These are phyloP conservation scores for Furnarius figulus DNA, from an alignment of 2,113 vertebrate genomes.

Conservation along the genomic window DNA sequence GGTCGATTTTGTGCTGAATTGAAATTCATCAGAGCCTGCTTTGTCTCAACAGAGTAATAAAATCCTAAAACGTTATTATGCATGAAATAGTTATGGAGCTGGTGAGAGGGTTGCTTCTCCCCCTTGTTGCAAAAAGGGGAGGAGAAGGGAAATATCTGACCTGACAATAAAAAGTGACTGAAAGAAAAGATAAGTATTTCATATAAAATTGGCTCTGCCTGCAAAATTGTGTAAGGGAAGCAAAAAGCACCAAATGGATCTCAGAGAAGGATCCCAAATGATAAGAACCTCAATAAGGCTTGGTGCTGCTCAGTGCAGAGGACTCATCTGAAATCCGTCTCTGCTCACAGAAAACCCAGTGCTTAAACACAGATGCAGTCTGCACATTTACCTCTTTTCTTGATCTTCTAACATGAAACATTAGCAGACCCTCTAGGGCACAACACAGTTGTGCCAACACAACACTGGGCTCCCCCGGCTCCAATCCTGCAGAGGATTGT, in stretches of 20 bases:
- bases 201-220: neutral
- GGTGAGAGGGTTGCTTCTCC: neutral
- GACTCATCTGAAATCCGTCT: neutral
- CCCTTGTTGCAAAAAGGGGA: neutral
- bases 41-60: constrained; percentile 70
- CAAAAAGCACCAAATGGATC: neutral
- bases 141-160: constrained; percentile 1
- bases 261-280: neutral
- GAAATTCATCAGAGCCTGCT: constrained; percentile 74
- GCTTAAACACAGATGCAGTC: neutral
- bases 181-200: neutral
- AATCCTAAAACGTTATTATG: constrained; percentile 74
- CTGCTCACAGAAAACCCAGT: neutral
- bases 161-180: neutral
- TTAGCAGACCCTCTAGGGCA: neutral
- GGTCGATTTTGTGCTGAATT: constrained; percentile 53
- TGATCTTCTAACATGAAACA: neutral
- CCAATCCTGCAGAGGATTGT: neutral
- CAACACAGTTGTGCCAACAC: neutral
- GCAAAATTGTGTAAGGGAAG: neutral
- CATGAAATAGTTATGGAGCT: constrained; percentile 73
- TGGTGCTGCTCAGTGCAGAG: neutral
- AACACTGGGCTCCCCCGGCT: neutral
- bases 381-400: neutral
- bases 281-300: neutral